Percentiles rank a stretch among this genome's conserved stretches.
Conservation (phyloP, 2,113 vertebrate genomes). For the Leiothrix lutea region DNA sequence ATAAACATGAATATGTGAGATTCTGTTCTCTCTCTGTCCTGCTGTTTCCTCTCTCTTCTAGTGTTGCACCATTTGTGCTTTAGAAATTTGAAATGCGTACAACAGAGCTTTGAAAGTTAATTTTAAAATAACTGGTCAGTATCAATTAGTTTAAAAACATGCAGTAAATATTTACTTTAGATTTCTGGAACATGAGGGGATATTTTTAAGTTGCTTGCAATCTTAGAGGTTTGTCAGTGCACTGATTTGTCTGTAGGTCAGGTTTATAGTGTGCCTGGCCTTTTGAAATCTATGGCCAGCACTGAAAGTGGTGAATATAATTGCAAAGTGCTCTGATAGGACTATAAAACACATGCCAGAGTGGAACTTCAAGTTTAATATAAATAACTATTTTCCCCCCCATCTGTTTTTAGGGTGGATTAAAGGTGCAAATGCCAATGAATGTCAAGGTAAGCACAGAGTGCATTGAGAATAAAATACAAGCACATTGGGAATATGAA, state of each 20-base stretch:
- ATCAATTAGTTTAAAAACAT: not conserved
- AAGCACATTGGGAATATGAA: not conserved
- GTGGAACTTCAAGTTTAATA: not conserved
- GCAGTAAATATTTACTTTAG: not conserved
- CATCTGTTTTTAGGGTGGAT: constrained; percentile 71
- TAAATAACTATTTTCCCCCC: not conserved
- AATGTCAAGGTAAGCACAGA: constrained; percentile 76
- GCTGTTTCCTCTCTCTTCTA: not conserved
- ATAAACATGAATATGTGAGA: not conserved
- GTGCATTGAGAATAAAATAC: not conserved
- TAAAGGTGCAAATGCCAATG: constrained; percentile 82
- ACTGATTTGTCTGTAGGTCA: not conserved
- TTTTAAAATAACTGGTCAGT: not conserved
- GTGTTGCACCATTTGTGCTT: not conserved
- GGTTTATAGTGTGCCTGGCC: not conserved
- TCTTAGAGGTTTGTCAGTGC: not conserved
- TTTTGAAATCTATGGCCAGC: not conserved
- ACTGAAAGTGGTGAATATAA: not conserved
- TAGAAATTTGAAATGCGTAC: not conserved
- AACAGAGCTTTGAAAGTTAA: not conserved
- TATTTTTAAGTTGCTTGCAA: not conserved
- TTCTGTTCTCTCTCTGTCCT: not conserved
- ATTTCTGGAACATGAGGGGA: not conserved
- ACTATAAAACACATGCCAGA: not conserved
- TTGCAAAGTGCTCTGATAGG: not conserved